Percentiles rank a stretch among this genome's conserved stretches.
These are phyloP conservation scores for Drosophila burlai DNA, from an alignment of 1,140 invertebrate species.

Conservation along the genomic window DNA sequence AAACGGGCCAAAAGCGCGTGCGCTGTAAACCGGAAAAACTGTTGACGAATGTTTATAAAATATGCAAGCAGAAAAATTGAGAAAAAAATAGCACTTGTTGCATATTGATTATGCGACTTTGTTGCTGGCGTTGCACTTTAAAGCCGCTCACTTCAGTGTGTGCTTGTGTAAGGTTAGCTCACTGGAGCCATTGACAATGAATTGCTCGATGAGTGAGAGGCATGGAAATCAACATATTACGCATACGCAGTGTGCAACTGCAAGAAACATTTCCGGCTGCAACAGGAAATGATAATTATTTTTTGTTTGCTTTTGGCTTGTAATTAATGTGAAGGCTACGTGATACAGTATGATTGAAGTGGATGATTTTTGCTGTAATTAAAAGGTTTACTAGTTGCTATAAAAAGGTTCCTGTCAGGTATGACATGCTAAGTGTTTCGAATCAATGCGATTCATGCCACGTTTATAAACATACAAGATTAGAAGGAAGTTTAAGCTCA, in stretches of 20 bases:
- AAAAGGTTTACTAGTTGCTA: conserved; percentile 40
- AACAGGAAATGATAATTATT: conserved; percentile 49
- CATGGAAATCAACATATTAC: conserved; percentile 45
- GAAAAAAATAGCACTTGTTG: conserved; percentile 37
- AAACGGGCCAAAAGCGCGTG: conserved; percentile 57
- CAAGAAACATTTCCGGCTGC: conserved; percentile 53
- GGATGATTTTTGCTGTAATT: conserved; percentile 17
- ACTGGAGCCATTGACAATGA: conserved; percentile 60
- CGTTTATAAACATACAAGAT: background rate
- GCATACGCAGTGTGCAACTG: conserved; percentile 56
- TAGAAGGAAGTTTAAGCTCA: background rate
- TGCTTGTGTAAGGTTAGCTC: conserved; percentile 54
- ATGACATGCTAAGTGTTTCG: background rate
- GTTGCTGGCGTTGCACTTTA: conserved; percentile 51
- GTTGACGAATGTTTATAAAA: conserved; percentile 57
- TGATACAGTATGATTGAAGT: conserved; percentile 42
- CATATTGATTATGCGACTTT: conserved; percentile 55
- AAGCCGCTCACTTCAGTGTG: conserved; percentile 42
- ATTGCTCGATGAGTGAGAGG: conserved; percentile 42
- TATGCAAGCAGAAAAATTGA: conserved; percentile 39
- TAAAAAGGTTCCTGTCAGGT: conserved; percentile 13
- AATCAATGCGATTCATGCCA: background rate
- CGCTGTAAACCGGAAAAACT: conserved; percentile 56
- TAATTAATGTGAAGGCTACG: conserved; percentile 47
- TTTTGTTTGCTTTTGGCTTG: conserved; percentile 7